phyloP scores from a whole-genome alignment of 2,113 vertebrate genomes.

The Fregata magnificens region DNA sequence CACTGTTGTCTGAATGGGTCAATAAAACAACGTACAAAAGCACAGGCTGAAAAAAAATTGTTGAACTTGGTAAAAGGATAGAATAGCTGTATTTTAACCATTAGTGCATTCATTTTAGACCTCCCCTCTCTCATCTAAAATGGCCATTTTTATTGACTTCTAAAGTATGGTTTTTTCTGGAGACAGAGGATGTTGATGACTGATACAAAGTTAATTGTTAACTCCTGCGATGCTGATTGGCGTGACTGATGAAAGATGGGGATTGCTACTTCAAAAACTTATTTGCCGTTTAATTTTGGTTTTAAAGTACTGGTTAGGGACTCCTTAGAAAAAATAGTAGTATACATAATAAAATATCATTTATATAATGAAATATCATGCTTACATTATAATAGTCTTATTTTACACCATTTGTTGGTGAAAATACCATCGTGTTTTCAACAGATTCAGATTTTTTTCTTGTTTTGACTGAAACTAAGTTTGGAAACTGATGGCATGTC shows the following conservation, averaged over 20 bases:
- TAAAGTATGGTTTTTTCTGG: neutral
- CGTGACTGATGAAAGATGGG: neutral
- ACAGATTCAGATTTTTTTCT: neutral
- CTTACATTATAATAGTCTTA: neutral
- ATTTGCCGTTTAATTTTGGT: neutral
- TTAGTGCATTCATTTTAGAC: neutral
- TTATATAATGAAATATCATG: neutral
- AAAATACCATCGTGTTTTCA: neutral
- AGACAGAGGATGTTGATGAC: neutral
- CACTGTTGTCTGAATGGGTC: neutral
- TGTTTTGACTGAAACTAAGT: neutral
- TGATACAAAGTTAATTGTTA: neutral
- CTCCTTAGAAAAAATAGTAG: neutral
- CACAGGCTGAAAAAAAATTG: neutral
- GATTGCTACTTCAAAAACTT: neutral
- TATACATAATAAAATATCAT: neutral
- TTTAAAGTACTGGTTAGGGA: neutral
- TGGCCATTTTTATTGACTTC: neutral
- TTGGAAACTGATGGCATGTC: neutral
- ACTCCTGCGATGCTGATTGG: neutral
- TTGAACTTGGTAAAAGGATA: neutral
- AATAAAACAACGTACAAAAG: neutral
- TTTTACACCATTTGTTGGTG: neutral
- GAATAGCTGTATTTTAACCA: neutral
- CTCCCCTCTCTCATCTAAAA: neutral